Evolutionary conservation across 2,113 vertebrate genomes (phyloP).

Genomic region (Tachycineta bicolor): DNA sequence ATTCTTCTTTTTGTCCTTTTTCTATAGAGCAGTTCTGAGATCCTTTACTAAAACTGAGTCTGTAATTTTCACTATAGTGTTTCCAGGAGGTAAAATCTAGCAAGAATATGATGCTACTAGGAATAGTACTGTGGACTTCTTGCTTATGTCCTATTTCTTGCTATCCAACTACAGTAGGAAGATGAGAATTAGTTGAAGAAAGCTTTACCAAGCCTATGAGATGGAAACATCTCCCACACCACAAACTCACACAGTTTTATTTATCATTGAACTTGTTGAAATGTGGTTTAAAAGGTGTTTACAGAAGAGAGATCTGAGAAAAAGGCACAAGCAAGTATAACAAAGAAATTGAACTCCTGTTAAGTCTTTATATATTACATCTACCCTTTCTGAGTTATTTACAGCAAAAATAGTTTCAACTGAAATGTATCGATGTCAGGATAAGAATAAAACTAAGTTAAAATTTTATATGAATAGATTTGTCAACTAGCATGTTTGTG

Average conservation of each 20-base stretch:
- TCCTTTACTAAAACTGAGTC: neutral
- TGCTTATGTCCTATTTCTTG: neutral
- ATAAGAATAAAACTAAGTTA: neutral
- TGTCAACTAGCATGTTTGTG: neutral
- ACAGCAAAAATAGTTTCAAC: neutral
- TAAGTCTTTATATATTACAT: neutral
- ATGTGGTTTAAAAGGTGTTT: neutral
- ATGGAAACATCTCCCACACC: neutral
- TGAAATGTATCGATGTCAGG: neutral
- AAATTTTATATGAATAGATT: neutral
- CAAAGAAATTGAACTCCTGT: neutral
- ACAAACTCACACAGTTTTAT: neutral
- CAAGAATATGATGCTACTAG: neutral
- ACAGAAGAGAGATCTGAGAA: neutral
- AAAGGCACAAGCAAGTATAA: neutral
- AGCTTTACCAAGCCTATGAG: neutral
- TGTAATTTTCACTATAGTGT: neutral
- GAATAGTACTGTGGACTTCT: neutral
- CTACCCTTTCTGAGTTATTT: neutral
- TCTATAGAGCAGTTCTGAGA: neutral
- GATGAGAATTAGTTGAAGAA: neutral
- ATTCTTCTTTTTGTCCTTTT: neutral
- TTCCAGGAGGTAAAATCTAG: neutral
- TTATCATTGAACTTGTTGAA: neutral
- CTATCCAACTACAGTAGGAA: neutral